Evolutionary conservation across 2,888 invertebrate genomes (phyloP).

Genomic region (Perizoma affinitatum): DNA sequence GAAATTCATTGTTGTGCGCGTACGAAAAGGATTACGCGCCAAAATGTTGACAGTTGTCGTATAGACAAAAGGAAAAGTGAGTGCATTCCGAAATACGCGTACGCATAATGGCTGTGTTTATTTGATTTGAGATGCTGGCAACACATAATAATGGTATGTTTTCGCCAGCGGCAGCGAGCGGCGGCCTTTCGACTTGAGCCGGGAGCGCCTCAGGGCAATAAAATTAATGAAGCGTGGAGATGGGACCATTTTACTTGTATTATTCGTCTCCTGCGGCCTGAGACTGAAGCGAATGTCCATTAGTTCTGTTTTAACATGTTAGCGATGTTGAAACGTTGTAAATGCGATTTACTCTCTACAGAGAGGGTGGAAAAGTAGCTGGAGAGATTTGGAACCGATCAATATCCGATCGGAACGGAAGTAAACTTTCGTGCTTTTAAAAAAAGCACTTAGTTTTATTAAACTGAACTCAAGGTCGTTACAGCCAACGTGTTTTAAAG

Average conservation of each 20-base stretch:
- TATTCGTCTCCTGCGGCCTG: constrained; percentile 83
- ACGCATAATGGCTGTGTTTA: constrained; percentile 79
- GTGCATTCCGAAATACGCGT: constrained; percentile 67
- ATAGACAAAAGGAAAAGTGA: constrained; percentile 70
- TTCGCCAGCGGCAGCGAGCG: constrained; percentile 65
- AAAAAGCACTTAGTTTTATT: constrained; percentile 27
- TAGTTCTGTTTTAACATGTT: constrained; percentile 85
- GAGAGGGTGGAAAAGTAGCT: constrained; percentile 80
- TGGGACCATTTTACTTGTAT: constrained; percentile 85
- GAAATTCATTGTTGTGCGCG: constrained; percentile 63
- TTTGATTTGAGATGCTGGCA: constrained; percentile 81
- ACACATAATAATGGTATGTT: constrained; percentile 79
- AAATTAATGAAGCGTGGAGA: constrained; percentile 84
- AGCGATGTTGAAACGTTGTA: constrained; percentile 84
- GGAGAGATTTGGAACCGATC: constrained; percentile 72
- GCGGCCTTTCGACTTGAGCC: constrained; percentile 64
- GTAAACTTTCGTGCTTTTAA: constrained; percentile 55
- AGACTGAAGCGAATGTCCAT: constrained; percentile 84
- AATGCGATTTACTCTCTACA: constrained; percentile 82
- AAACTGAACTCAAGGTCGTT: constrained; percentile 9
- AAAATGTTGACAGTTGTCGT: constrained; percentile 78
- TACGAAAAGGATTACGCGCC: constrained; percentile 75
- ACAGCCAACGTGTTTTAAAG: no score
- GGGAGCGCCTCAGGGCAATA: constrained; percentile 82
- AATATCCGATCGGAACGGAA: constrained; percentile 68